These are phyloP conservation scores for Tiaroga cobitis DNA, from an alignment of 2,797 vertebrate genomes.

Conservation along the genomic window DNA sequence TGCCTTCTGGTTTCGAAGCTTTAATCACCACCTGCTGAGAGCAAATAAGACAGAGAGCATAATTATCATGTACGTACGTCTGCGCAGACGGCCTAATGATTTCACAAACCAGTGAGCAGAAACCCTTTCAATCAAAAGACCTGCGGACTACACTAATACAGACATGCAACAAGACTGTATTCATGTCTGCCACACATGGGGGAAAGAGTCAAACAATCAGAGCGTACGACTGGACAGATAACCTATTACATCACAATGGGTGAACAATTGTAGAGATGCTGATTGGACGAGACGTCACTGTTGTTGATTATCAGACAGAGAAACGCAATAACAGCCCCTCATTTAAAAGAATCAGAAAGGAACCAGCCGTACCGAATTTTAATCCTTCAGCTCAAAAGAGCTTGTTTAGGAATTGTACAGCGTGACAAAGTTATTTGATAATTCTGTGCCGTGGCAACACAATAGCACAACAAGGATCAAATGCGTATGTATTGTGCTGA, in stretches of 20 bases:
- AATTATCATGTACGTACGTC: conserved; percentile 10
- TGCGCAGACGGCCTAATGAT: background rate
- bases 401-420: conserved; percentile 29
- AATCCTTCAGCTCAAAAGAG: conserved; percentile 18
- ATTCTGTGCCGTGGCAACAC: background rate
- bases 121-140: background rate
- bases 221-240: background rate
- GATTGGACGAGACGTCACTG: background rate
- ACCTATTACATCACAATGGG: background rate
- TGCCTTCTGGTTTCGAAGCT: background rate
- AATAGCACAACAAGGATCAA: conserved; percentile 1
- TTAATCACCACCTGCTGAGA: conserved; percentile 35
- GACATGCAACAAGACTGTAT: background rate
- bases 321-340: conserved; percentile 9
- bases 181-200: background rate
- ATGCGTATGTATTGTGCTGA: background rate
- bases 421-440: conserved; percentile 3
- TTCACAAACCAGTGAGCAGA: conserved; percentile 11
- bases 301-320: background rate
- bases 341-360: conserved; percentile 36
- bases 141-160: conserved; percentile 9
- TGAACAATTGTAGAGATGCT: conserved; percentile 13
- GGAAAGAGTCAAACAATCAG: background rate
- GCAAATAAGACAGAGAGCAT: conserved; percentile 22
- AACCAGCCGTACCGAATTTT: background rate